These are phyloP conservation scores for Hanleya hanleyi DNA, from an alignment of 2,888 invertebrate species.

Conservation along the genomic window DNA sequence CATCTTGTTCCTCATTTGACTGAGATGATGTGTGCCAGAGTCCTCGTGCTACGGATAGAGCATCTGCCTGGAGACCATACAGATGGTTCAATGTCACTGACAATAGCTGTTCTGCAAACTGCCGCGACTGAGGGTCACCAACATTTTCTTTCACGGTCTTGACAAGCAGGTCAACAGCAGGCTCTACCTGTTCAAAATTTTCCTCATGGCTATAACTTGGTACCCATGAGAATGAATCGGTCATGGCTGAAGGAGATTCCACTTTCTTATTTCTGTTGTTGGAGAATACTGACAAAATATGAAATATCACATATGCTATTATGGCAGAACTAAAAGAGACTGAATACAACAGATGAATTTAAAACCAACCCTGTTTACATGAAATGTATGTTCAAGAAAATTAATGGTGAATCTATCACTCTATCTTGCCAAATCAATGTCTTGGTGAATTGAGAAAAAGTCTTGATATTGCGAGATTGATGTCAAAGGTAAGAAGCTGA, in stretches of 20 bases:
- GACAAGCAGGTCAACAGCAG: constrained; percentile 53
- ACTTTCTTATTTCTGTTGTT: constrained; percentile 17
- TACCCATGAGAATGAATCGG: constrained; percentile 24
- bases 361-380: too few relatives aligned
- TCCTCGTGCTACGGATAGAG: constrained; percentile 19
- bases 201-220: constrained; percentile 36
- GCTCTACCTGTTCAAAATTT: constrained; percentile 51
- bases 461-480: too few relatives aligned
- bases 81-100: constrained; percentile 57
- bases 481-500: too few relatives aligned
- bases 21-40: neutral
- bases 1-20: neutral
- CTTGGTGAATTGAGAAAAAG: too few relatives aligned
- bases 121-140: constrained; percentile 48
- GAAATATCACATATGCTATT: neutral
- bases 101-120: constrained; percentile 60
- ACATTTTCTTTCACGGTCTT: constrained; percentile 49
- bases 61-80: constrained; percentile 54
- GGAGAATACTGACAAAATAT: constrained; percentile 44
- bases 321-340: too few relatives aligned
- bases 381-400: too few relatives aligned
- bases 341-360: too few relatives aligned
- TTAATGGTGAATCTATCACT: too few relatives aligned
- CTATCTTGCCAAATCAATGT: too few relatives aligned
- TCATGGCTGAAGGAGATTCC: constrained; percentile 23